These are phyloP conservation scores for Geopemphigus sp. DNA, from an alignment of 1,140 invertebrate species.

Conservation along the genomic window DNA sequence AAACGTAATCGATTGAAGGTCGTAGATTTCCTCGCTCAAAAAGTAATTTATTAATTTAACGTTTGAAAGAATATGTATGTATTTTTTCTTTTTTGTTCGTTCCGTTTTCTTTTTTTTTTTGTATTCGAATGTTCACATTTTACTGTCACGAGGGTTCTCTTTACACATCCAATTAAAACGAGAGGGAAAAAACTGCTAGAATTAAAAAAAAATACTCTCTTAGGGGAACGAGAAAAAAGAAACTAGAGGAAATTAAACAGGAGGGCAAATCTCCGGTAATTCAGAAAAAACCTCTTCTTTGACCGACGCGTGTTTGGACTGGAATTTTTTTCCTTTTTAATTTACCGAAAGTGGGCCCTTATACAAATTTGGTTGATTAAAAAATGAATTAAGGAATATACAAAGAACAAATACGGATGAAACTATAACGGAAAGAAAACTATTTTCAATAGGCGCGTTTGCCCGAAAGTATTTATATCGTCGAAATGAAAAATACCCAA, in stretches of 20 bases:
- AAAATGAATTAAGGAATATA: slow-evolving; percentile 30
- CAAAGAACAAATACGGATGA: not conserved
- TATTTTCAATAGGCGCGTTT: too few relatives aligned
- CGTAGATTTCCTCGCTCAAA: slow-evolving; percentile 24
- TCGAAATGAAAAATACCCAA: not conserved
- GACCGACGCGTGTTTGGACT: slow-evolving; percentile 35
- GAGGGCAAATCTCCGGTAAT: slow-evolving; percentile 46
- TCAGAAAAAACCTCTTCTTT: slow-evolving; percentile 22
- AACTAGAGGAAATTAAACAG: slow-evolving; percentile 46
- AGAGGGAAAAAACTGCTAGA: slow-evolving; percentile 25
- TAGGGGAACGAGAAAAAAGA: slow-evolving; percentile 31
- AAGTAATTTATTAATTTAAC: slow-evolving; percentile 43
- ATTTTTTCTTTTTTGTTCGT: not conserved
- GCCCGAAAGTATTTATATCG: not conserved
- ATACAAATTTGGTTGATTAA: slow-evolving; percentile 32
- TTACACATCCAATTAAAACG: slow-evolving; percentile 49
- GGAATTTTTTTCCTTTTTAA: slow-evolving; percentile 48
- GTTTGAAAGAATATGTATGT: slow-evolving; percentile 36
- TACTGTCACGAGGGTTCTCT: slow-evolving; percentile 44
- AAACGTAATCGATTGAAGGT: not conserved
- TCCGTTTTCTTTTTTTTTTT: not conserved
- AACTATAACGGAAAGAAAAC: not conserved
- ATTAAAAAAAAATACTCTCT: slow-evolving; percentile 41
- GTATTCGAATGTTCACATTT: slow-evolving; percentile 24
- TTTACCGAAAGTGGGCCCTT: slow-evolving; percentile 31